Conservation (phyloP, 2,888 invertebrate species). For the Agrotis puta region DNA sequence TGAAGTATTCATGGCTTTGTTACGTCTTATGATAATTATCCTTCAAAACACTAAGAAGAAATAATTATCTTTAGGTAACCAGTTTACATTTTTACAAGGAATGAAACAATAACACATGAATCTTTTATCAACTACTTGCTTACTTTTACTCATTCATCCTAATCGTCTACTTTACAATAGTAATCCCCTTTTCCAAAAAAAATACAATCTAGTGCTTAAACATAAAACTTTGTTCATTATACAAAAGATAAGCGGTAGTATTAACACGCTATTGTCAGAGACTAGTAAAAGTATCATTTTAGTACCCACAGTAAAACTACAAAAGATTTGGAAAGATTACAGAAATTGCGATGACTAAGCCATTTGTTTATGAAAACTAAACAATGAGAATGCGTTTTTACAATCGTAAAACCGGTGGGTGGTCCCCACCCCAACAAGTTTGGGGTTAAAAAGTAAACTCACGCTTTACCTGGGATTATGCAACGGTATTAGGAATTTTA, state of each 20-base stretch:
- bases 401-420: conserved; percentile 72
- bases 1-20: neutral
- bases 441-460: conserved; percentile 67
- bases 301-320: conserved; percentile 54
- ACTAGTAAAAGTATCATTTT: conserved; percentile 55
- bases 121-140: conserved; percentile 19
- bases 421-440: conserved; percentile 68
- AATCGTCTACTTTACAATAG: conserved; percentile 28
- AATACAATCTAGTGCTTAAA: conserved; percentile 16
- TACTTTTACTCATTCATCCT: conserved; percentile 12
- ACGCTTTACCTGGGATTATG: conserved; percentile 61
- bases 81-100: conserved; percentile 7
- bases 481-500: conserved; percentile 41
- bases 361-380: conserved; percentile 73
- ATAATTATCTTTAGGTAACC: neutral
- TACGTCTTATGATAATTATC: neutral
- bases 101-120: neutral
- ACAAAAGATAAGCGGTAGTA: conserved; percentile 47
- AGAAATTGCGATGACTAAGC: conserved; percentile 76
- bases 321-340: conserved; percentile 70
- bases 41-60: neutral
- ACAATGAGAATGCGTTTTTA: conserved; percentile 78
- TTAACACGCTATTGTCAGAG: conserved; percentile 57
- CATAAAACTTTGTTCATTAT: conserved; percentile 30
- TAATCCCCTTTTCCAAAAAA: conserved; percentile 41